Base-by-base conservation (phyloP, 2,113 vertebrate genomes). In the Rhea americana region DNA sequence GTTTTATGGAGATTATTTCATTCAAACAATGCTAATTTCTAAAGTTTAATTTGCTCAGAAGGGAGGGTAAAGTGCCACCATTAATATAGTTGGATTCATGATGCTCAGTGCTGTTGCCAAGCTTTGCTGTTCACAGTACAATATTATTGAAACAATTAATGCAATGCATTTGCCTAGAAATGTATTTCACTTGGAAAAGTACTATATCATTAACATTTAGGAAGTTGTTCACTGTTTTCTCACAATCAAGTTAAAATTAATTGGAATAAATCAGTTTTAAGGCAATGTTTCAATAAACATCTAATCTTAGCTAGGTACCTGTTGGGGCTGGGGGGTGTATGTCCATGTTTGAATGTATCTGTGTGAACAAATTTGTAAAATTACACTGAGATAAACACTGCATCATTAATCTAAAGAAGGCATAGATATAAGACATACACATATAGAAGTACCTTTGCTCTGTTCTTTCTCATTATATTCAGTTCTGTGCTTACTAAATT, bases 301-400 rank as follows among this genome's bases (percentile, higher is more conserved):
- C 79, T 81, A 1, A 25, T 24, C 45, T 78, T n/a, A 66, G 6
- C 18, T 39, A 82, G 12, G 16, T 28, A 35, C 6, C 48, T 50
- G 70, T 70, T 2, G 1, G 16, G 7, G 2, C 4, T 7, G 7
- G 11, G 26, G 4, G 4, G 7, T 37, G 10, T 21, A 8, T 21
- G 7, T 58, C 19, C 11, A 37, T 3, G 5, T 10, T 61, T 55
- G n/a, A 48, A 80, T 14, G 9, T 39, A 72, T 12, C 7, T 32
- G 6, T 66, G 12, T 2, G 14, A 56, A 77, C 28, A 82, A 61
- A 55, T 0, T 0, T 20, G 9, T 4, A 86, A 79, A 80, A 35
- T 53, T 71, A 76, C 5, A 19, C 22, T 43, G 7, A 66, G 9
- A 13, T 66, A 76, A 56, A 39, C 26, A 76, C 3, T 45, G 7